Evolutionary conservation across 2,888 invertebrate species (phyloP).

Genomic region (Hartigia nigra): DNA sequence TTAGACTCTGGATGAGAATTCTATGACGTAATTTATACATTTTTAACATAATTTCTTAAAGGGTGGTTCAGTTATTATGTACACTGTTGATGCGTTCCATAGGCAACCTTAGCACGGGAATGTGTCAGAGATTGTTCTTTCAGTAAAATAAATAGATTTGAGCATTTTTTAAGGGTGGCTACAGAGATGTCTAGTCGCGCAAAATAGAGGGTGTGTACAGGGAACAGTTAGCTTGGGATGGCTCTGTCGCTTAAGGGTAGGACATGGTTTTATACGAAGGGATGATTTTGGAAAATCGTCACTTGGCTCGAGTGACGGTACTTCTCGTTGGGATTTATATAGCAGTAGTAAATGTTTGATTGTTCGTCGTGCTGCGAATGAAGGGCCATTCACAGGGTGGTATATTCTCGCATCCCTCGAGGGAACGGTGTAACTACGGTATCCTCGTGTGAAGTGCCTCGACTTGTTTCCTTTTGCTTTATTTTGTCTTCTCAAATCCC

Average conservation of each 20-base stretch:
- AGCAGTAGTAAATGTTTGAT: constrained; percentile 48
- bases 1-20: neutral
- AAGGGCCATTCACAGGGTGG: neutral
- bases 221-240: neutral
- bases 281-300: constrained; percentile 28
- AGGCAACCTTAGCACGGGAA: no score
- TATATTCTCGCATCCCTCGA: neutral
- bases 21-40: neutral
- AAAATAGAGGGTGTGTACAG: neutral
- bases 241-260: neutral
- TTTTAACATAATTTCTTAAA: neutral
- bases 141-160: no score
- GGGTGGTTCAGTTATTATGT: neutral
- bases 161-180: no score
- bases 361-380: constrained; percentile 29
- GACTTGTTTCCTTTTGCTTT: neutral
- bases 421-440: neutral
- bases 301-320: constrained; percentile 33
- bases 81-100: no score
- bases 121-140: no score
- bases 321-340: constrained; percentile 46
- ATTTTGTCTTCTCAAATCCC: no score
- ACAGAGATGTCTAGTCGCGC: neutral
- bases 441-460: neutral
- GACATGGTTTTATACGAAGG: neutral